Percentiles rank a stretch among this genome's conserved stretches.
Evolutionary conservation across 2,113 vertebrate genomes (phyloP).

Genomic region (Harpagus bidentatus): DNA sequence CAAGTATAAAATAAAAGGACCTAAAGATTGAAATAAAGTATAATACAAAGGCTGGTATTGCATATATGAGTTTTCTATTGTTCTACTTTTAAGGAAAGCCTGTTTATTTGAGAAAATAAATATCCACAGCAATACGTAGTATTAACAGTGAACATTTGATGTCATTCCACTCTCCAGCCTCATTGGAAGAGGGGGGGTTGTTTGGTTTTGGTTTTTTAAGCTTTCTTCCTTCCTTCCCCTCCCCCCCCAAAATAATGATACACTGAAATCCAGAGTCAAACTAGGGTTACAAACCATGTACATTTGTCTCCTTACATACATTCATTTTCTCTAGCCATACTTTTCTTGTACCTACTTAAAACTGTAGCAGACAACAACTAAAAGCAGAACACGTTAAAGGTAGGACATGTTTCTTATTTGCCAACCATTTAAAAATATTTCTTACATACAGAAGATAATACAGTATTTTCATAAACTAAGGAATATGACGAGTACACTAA

Average conservation of each 20-base stretch:
- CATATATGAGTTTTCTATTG: background rate
- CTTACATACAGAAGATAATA: background rate
- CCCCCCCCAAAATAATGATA: background rate
- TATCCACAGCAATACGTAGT: background rate
- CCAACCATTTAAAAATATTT: background rate
- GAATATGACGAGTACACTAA: background rate
- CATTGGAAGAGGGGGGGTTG: background rate
- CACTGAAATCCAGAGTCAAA: background rate
- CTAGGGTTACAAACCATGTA: background rate
- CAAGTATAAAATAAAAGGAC: background rate
- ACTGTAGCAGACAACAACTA: background rate
- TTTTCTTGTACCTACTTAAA: background rate
- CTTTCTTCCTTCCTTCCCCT: background rate
- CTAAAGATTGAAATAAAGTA: background rate
- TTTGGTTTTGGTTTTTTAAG: background rate
- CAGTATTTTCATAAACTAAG: background rate
- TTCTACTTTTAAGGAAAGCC: background rate
- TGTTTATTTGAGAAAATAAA: background rate
- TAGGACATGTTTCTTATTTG: background rate
- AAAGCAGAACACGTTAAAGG: background rate
- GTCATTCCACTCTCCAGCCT: background rate
- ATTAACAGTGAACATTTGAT: background rate
- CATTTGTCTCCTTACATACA: background rate
- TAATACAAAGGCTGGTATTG: background rate
- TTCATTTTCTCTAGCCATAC: background rate